These are phyloP conservation scores for Phrynocephalus guinanensis DNA, from an alignment of 2,797 vertebrate species.

Conservation along the genomic window DNA sequence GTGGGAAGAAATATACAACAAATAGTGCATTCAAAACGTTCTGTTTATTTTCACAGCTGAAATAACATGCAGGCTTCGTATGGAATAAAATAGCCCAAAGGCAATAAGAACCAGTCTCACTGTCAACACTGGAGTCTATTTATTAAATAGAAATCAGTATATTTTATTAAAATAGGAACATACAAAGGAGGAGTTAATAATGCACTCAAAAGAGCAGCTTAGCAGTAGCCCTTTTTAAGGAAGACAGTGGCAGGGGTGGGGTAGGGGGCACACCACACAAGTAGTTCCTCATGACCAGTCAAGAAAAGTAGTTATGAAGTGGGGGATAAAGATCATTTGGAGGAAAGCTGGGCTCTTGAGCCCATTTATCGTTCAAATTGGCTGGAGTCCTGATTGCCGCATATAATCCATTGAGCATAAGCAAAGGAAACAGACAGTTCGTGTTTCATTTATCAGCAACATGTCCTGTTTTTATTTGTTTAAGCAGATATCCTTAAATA, in stretches of 20 bases:
- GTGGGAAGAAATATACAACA: neutral
- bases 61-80: constrained; percentile 28
- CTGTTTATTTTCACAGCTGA: constrained; percentile 19
- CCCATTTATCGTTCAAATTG: no score
- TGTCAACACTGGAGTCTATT: constrained; percentile 22
- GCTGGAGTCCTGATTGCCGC: neutral
- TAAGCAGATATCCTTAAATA: neutral
- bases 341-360: neutral
- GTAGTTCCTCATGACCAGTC: neutral
- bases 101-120: constrained; percentile 8
- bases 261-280: neutral
- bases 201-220: constrained; percentile 1
- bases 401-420: neutral
- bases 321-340: neutral
- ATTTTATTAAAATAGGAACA: constrained; percentile 36
- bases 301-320: neutral
- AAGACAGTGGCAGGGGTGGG: neutral
- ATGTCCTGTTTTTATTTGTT: neutral
- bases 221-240: constrained; percentile 1
- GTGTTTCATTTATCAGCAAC: neutral
- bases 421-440: neutral
- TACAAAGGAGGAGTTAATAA: constrained; percentile 14
- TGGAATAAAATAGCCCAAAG: constrained; percentile 19
- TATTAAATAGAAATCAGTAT: constrained; percentile 43
- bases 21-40: constrained; percentile 4